phyloP scores from a whole-genome alignment of 2,113 vertebrate species.

The Cyphomyrus plagiostoma region DNA sequence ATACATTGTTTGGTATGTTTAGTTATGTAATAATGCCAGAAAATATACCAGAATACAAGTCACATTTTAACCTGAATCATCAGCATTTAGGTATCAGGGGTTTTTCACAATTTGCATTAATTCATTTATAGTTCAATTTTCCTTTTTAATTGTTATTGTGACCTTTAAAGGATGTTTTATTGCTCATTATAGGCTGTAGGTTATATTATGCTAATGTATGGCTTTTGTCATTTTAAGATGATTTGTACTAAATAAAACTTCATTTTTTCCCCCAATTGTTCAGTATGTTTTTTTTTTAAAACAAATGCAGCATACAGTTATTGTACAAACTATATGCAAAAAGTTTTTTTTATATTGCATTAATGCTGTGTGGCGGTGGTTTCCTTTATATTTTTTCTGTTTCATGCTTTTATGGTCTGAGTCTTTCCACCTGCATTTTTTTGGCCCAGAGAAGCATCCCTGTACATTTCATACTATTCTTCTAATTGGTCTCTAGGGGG shows the following conservation, averaged over 20 bases:
- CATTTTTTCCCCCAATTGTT: not conserved
- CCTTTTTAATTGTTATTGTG: not conserved
- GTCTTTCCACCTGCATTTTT: not conserved
- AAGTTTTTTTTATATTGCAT: not conserved
- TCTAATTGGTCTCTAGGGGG: constrained; percentile 49
- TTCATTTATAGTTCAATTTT: not conserved
- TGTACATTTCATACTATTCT: constrained; percentile 22
- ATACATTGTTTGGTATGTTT: not conserved
- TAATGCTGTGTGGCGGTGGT: not conserved
- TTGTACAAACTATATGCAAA: not conserved
- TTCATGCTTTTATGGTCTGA: not conserved
- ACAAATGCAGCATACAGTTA: not conserved
- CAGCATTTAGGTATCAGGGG: not conserved
- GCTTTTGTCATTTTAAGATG: not conserved
- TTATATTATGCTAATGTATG: not conserved
- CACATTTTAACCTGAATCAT: not conserved
- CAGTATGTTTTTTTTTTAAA: not conserved
- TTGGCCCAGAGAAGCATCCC: not conserved
- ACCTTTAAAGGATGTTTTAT: not conserved
- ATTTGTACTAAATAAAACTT: constrained; percentile 2
- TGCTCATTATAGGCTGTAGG: not conserved
- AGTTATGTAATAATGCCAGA: not conserved
- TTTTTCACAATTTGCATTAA: not conserved
- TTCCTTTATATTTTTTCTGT: not conserved
- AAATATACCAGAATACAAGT: not conserved